These are phyloP conservation scores for Mormyrus lacerda DNA, from an alignment of 2,113 vertebrate species.

Conservation along the genomic window DNA sequence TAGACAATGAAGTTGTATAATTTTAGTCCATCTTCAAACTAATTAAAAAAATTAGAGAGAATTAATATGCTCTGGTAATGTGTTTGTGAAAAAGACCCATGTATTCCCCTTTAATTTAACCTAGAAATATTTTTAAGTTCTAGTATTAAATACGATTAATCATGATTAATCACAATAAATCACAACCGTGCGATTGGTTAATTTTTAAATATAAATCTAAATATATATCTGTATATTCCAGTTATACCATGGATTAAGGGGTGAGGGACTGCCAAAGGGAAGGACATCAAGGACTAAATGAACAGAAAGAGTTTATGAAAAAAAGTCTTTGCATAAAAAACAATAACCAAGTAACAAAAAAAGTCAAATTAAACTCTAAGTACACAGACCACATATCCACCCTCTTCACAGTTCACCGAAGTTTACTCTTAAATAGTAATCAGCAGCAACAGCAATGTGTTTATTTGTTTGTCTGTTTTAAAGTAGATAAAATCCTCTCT, in stretches of 20 bases:
- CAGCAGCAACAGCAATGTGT: not conserved
- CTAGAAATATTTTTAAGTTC: not conserved
- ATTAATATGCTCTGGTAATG: not conserved
- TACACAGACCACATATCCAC: not conserved
- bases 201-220: not conserved
- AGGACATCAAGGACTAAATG: not conserved
- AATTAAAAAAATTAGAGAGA: not conserved
- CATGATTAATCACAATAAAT: not conserved
- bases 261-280: not conserved
- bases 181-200: not conserved
- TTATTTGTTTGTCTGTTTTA: not conserved
- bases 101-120: not conserved
- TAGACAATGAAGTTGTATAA: not conserved
- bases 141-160: not conserved
- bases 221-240: not conserved
- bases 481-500: not conserved
- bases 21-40: not conserved
- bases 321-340: not conserved
- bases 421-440: not conserved
- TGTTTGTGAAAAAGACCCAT: not conserved
- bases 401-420: not conserved
- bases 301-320: not conserved
- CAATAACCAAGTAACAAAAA: not conserved
- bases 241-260: not conserved
- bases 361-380: not conserved